Conservation (phyloP, 2,888 invertebrate species). For the Lampropteryx suffumata region DNA sequence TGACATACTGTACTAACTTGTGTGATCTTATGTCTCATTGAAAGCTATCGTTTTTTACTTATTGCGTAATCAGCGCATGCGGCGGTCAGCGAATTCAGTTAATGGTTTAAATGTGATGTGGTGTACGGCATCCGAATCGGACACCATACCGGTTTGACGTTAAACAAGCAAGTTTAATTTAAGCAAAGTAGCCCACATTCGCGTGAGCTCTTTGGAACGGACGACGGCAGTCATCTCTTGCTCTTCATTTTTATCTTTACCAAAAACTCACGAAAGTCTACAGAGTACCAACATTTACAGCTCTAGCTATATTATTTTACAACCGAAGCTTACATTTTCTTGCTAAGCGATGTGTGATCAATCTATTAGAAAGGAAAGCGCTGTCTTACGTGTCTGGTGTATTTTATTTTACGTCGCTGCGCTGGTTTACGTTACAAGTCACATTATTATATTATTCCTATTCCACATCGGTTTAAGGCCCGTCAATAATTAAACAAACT, state of each 20-base stretch:
- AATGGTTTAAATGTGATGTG: slow-evolving; percentile 2
- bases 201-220: slow-evolving; percentile 6
- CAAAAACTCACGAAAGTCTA: no score
- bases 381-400: slow-evolving; percentile 30
- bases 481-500: neutral
- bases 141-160: slow-evolving; percentile 18
- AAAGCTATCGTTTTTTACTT: neutral
- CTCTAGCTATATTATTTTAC: no score
- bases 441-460: slow-evolving; percentile 28
- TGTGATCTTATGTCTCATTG: neutral
- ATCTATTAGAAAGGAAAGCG: slow-evolving; percentile 50
- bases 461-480: neutral
- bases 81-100: slow-evolving; percentile 1
- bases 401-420: no score
- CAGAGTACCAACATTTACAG: neutral
- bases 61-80: neutral
- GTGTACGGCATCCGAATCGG: slow-evolving; percentile 4
- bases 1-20: no score
- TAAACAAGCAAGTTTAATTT: slow-evolving; percentile 17
- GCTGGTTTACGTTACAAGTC: slow-evolving; percentile 41
- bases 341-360: slow-evolving; percentile 27
- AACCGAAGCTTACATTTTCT: neutral
- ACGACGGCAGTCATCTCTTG: slow-evolving; percentile 11
- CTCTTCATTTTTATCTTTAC: no score
- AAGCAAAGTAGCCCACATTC: slow-evolving; percentile 3